Percentiles rank a stretch among this genome's conserved stretches.
These are phyloP conservation scores for Listronotus bonariensis DNA, from an alignment of 1,140 invertebrate genomes.

Conservation along the genomic window DNA sequence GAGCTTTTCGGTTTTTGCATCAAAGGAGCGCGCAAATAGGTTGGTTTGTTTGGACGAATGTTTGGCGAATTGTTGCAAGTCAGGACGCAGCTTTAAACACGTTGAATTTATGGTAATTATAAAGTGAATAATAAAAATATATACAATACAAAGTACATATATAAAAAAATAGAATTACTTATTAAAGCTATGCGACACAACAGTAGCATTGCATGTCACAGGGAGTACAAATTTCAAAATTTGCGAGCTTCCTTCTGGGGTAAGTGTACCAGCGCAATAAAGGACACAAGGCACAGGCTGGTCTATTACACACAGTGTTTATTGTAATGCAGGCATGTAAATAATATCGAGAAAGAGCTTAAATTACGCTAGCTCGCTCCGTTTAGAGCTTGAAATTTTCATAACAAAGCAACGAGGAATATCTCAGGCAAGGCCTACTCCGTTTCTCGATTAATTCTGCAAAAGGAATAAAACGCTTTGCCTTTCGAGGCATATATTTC, in stretches of 20 bases:
- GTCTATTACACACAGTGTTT: conserved; percentile 39
- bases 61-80: too few species aligned
- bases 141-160: too few species aligned
- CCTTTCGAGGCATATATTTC: conserved; percentile 38
- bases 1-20: too few species aligned
- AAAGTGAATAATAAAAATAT: too few species aligned
- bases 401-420: conserved; percentile 36
- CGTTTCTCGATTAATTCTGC: conserved; percentile 34
- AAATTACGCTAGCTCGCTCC: conserved; percentile 35
- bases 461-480: conserved; percentile 29
- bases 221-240: conserved; percentile 17
- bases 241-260: conserved; percentile 27
- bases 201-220: too few species aligned
- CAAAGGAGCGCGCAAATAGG: too few species aligned
- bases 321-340: conserved; percentile 37
- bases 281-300: conserved; percentile 7
- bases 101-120: too few species aligned
- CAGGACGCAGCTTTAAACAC: too few species aligned
- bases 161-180: too few species aligned
- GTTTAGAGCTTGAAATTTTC: conserved; percentile 38
- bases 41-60: too few species aligned
- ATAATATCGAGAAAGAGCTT: conserved; percentile 38
- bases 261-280: conserved; percentile 23
- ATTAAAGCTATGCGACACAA: too few species aligned
- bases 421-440: conserved; percentile 14